Evolutionary conservation across 2,113 vertebrate species (phyloP).

Genomic region (Centropristis striata): DNA sequence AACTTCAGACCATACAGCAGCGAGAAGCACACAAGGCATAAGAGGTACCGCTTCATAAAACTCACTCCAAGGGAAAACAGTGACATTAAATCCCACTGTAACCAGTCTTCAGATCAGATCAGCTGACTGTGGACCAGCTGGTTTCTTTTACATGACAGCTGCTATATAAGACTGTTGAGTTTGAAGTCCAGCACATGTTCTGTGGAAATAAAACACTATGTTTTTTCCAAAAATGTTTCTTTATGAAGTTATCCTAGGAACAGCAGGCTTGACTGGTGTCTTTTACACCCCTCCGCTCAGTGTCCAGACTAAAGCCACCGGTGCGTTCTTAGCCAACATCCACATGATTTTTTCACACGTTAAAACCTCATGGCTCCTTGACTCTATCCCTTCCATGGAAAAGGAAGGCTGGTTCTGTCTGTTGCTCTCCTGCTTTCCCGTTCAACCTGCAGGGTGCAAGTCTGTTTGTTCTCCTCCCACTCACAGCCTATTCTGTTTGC

Average conservation of each 20-base stretch:
- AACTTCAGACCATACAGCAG: constrained; percentile 44
- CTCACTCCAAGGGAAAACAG: constrained; percentile 15
- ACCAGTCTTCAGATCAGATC: constrained; percentile 4
- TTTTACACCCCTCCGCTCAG: neutral
- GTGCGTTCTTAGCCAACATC: neutral
- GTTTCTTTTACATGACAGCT: neutral
- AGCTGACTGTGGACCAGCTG: constrained; percentile 21
- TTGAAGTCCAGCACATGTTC: constrained; percentile 7
- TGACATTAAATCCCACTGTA: neutral
- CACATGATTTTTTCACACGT: neutral
- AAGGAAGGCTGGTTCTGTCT: neutral
- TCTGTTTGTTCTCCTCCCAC: neutral
- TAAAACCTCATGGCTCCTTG: neutral
- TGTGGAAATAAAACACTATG: neutral
- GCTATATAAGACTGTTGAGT: neutral
- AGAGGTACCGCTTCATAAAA: constrained; percentile 51
- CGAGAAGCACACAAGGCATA: constrained; percentile 53
- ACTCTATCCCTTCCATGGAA: neutral
- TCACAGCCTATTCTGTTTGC: neutral
- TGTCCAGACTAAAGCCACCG: neutral
- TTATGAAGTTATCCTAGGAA: neutral
- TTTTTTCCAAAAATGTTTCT: neutral
- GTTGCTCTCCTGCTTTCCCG: constrained; percentile 12
- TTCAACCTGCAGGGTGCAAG: constrained; percentile 3
- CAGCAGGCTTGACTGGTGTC: neutral